Base-by-base conservation (phyloP, 2,797 vertebrate genomes). In the Euphonia xanthogaster region DNA sequence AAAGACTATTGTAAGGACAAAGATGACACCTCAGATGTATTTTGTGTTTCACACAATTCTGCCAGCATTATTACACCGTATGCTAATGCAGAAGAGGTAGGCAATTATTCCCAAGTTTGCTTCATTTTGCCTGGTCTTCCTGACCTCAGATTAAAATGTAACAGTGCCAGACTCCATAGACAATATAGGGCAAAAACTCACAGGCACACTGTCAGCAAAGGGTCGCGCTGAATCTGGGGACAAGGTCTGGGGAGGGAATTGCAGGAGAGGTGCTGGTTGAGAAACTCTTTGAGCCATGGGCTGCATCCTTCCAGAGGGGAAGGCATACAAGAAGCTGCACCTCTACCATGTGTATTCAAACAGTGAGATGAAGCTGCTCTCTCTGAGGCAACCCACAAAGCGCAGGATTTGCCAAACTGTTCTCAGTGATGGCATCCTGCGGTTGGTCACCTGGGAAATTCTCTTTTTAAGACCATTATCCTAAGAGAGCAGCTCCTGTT, bases 401-500 rank as follows among this genome's bases (percentile, higher is more conserved):
- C 28, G 5, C 53, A 76, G 57, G 24, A 75, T 86, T 96, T 94
- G 61, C 91, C 84, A 90, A 60, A 66, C 35, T 47, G 7, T 75
- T 96, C 74, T 79, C 83, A 90, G 73, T 7, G 12, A 19, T 75
- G 73, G 28, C 37, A 10, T 92, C 35, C 84, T 72, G 61, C 94
- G 67, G 47, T 47, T 68, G 74, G 79, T 62, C 88, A 78, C 71
- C 75, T 60, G 14, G 77, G 78, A 66, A 93, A 61, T 70, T 72
- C 53, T 82, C 72, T 66, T 91, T 92, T 86, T 73, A 65, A 85
- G 63, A 62, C 75, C 22, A 33, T 61, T 65, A 77, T 93, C 83
- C 84, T 72, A 40, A 85, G 94, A 67, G 74, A 95, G 44, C 31
- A 93, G 78, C 63, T 91, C 76, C 86, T 92, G 54, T 81, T 95